phyloP scores from a whole-genome alignment of 2,888 invertebrate genomes.

The Petrolisthes manimaculis region DNA sequence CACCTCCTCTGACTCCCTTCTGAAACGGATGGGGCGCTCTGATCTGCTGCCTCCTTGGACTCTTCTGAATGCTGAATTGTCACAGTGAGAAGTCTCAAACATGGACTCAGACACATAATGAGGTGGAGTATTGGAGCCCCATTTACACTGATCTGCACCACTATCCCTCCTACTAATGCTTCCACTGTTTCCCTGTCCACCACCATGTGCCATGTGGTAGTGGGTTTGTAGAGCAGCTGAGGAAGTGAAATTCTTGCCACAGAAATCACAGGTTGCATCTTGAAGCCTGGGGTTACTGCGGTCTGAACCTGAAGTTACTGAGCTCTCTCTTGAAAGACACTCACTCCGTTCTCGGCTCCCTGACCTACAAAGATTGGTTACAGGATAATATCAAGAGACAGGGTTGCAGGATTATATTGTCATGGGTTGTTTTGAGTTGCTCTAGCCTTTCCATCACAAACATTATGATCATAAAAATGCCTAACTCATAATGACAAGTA shows the following conservation, averaged over 20 bases:
- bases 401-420: not conserved
- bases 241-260: not conserved
- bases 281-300: slow-evolving; percentile 1
- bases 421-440: too few relatives aligned
- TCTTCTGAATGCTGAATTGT: not conserved
- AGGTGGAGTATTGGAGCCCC: not conserved
- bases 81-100: not conserved
- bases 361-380: not conserved
- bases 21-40: not conserved
- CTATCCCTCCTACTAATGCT: not conserved
- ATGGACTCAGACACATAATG: not conserved
- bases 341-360: not conserved
- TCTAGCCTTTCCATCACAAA: too few relatives aligned
- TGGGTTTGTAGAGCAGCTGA: not conserved
- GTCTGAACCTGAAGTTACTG: not conserved
- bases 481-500: too few relatives aligned
- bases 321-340: not conserved
- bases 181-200: not conserved
- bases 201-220: not conserved
- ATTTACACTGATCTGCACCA: not conserved
- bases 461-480: too few relatives aligned
- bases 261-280: not conserved
- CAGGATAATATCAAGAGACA: not conserved
- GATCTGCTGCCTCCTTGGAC: not conserved
- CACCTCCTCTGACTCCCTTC: not conserved